Conservation (phyloP, 2,888 invertebrate species). For the Cremastinae sp. region DNA sequence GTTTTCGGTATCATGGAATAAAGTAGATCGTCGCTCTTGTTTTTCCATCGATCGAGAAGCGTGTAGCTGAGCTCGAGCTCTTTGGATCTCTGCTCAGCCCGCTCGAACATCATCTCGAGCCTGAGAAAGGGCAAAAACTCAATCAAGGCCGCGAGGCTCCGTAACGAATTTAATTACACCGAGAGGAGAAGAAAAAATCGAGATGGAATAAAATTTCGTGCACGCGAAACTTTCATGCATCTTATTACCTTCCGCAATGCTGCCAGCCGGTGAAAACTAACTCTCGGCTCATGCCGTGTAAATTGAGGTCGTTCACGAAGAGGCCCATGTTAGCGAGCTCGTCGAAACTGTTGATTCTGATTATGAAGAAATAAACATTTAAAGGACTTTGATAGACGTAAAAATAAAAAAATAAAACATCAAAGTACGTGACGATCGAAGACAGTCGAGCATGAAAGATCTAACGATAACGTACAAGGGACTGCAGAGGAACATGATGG, state of each 20-base stretch:
- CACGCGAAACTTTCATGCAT: conserved; percentile 35
- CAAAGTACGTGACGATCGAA: too few species aligned
- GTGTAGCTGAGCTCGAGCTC: conserved; percentile 90
- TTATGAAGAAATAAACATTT: conserved; percentile 63
- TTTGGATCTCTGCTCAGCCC: conserved; percentile 89
- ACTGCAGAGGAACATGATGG: conserved; percentile 92
- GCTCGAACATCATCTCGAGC: conserved; percentile 90
- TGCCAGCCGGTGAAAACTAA: conserved; percentile 93
- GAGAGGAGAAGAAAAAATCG: background rate
- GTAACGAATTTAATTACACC: conserved; percentile 22
- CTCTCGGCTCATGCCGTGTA: conserved; percentile 91
- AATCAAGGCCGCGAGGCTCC: conserved; percentile 22
- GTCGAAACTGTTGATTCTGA: conserved; percentile 90
- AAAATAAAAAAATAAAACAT: background rate
- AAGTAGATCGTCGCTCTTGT: conserved; percentile 90
- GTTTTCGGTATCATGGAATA: conserved; percentile 96
- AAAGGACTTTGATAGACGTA: background rate
- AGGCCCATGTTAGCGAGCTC: conserved; percentile 90
- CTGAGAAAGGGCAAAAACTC: conserved; percentile 75
- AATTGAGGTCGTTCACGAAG: conserved; percentile 91
- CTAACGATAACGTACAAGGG: conserved; percentile 86
- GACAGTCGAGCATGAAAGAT: too few species aligned
- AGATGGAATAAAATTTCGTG: background rate
- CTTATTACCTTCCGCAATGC: conserved; percentile 85
- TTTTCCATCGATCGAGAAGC: conserved; percentile 91